Base-by-base conservation (phyloP, 2,797 vertebrate species). In the Macroramphosus scolopax region DNA sequence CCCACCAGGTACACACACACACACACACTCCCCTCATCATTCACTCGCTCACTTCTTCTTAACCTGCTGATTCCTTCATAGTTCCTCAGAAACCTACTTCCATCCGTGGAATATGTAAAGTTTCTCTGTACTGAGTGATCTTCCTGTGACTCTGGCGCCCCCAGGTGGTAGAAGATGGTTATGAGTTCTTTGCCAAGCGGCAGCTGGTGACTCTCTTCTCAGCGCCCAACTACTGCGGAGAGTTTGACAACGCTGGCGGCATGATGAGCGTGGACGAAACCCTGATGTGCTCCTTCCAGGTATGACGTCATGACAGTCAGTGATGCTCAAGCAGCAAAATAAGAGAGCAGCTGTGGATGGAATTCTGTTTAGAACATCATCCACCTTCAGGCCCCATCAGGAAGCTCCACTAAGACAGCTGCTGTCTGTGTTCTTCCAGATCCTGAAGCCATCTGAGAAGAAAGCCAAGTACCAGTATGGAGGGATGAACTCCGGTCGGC, bases 231-330 rank as follows among this genome's bases (percentile, higher is more conserved):
- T 97, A 97, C 89, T 97, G 95, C 0, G 94, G 94, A 10, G 94
- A 96, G 83, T 97, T 97, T 0, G 95, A 98, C 86, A 98, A 98
- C 0, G 93, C 94, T 0, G 95, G 95, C 0, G 93, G 94, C 54
- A 97, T 96, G 95, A 96, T 97, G 95, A 98, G 95, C 0, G 95
- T 97, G 71, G 95, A 98, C 0, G 95, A 98, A 72, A 95, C 94
- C 0, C 91, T 98, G 25, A 97, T 97, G 95, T 97, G 95, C 72
- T 97, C 94, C 25, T 98, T 97, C 81, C 95, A 95, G 95, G 95
- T 96, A 60, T 0, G 25, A 11, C 2, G 30, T 20, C 5, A 20
- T 1, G 7, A 3, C 17, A 26, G 8, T 26, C 20, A 22, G 3
- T 22, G 20, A 6, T 22, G 6, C 3, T 22, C n/a, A n/a, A n/a